Conservation (phyloP, 2,888 invertebrate species). For the Tipula lateralis region DNA sequence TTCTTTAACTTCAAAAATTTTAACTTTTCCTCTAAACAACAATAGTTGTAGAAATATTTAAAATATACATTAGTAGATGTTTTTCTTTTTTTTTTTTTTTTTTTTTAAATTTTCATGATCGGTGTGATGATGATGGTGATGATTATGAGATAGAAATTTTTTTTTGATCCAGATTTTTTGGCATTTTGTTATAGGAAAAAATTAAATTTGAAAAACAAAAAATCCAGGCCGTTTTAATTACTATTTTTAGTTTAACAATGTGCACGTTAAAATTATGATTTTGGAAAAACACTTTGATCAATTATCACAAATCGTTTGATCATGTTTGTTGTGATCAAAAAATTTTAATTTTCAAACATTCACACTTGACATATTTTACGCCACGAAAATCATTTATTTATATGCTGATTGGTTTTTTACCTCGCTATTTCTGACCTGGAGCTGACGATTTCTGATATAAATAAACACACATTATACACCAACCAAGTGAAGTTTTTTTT, state of each 20-base stretch:
- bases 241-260: slow-evolving; percentile 25
- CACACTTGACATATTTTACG: neutral
- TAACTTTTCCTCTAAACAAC: neutral
- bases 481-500: neutral
- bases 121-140: neutral
- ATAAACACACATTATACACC: slow-evolving; percentile 40
- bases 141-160: slow-evolving; percentile 26
- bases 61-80: neutral
- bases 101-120: neutral
- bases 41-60: slow-evolving; percentile 5
- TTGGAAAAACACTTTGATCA: slow-evolving; percentile 19
- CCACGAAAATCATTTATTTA: neutral
- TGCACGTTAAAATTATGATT: neutral
- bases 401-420: neutral
- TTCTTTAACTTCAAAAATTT: neutral
- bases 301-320: neutral
- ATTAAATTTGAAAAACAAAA: slow-evolving; percentile 14
- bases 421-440: slow-evolving; percentile 41
- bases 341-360: too few relatives aligned
- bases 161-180: slow-evolving; percentile 26
- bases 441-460: slow-evolving; percentile 41
- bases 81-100: neutral
- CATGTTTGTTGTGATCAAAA: neutral
- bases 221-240: slow-evolving; percentile 27
- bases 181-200: slow-evolving; percentile 14